Evolutionary conservation across 2,888 invertebrate species (phyloP).

Genomic region (Spialia ferax): DNA sequence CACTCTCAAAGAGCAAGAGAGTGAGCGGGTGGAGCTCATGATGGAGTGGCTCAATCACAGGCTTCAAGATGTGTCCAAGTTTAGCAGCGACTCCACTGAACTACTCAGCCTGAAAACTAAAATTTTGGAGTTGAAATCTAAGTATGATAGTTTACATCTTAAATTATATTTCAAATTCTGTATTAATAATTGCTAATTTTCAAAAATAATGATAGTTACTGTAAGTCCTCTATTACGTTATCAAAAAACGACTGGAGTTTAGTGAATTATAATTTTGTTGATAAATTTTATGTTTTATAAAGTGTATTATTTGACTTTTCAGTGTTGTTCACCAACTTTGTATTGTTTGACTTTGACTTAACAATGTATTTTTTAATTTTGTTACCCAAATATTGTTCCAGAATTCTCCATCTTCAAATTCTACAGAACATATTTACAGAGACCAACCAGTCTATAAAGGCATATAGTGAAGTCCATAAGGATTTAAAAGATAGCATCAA

Average conservation of each 20-base stretch:
- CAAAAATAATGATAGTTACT: no score
- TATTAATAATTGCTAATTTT: no score
- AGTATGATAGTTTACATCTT: constrained; percentile 59
- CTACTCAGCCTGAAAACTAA: constrained; percentile 69
- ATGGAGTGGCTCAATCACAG: constrained; percentile 79
- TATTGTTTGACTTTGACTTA: no score
- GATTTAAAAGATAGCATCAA: constrained; percentile 73
- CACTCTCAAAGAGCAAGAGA: constrained; percentile 70
- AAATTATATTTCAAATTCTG: no score
- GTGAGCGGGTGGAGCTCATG: constrained; percentile 76
- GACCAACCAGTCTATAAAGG: constrained; percentile 77
- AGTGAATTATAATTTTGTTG: no score
- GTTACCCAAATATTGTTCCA: no score
- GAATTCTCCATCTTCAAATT: constrained; percentile 78
- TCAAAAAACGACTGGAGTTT: no score
- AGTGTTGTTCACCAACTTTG: no score
- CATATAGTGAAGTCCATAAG: constrained; percentile 76
- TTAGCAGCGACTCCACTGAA: constrained; percentile 67
- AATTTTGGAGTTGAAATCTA: constrained; percentile 77
- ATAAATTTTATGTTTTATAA: no score
- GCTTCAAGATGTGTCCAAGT: constrained; percentile 64
- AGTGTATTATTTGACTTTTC: no score
- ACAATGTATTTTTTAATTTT: no score
- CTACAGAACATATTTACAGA: constrained; percentile 77
- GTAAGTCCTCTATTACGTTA: no score